These are phyloP conservation scores for Abrostola triplasia DNA, from an alignment of 2,888 invertebrate species.

Conservation along the genomic window DNA sequence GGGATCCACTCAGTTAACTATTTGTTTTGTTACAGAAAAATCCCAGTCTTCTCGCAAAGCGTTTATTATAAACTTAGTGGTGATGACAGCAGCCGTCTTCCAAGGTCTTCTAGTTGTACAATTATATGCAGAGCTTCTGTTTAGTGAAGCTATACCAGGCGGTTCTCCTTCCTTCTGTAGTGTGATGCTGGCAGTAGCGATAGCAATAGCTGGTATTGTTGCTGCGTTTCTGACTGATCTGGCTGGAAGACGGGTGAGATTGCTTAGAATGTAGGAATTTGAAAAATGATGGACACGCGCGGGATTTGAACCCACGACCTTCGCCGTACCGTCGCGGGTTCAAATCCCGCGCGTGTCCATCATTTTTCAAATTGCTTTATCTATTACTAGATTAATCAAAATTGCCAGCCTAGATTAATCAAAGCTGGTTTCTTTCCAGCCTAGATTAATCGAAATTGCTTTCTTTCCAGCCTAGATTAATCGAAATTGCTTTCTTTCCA, in stretches of 20 bases:
- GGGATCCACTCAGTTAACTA: too few relatives aligned
- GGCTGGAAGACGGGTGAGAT: conserved; percentile 73
- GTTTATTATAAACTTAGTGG: conserved; percentile 57
- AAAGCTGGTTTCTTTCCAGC: too few relatives aligned
- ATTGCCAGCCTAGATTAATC: too few relatives aligned
- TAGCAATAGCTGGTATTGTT: conserved; percentile 62
- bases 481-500: conserved; percentile 32
- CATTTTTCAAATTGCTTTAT: too few relatives aligned
- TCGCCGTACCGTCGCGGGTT: too few relatives aligned
- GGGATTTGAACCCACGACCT: too few relatives aligned
- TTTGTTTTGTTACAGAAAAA: conserved; percentile 66
- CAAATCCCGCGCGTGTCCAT: too few relatives aligned
- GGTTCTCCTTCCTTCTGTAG: conserved; percentile 71
- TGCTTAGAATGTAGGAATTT: conserved; percentile 29
- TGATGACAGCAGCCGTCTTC: conserved; percentile 69
- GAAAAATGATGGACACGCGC: too few relatives aligned
- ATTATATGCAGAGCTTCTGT: conserved; percentile 77
- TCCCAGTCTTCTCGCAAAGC: conserved; percentile 71
- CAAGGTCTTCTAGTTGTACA: conserved; percentile 76
- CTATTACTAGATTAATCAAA: too few relatives aligned
- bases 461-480: neutral
- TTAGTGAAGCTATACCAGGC: conserved; percentile 69
- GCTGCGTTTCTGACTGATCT: conserved; percentile 73
- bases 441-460: neutral
- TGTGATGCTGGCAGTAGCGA: conserved; percentile 66